Base-by-base conservation (phyloP, 2,797 vertebrate species). In the Ceryle rudis region DNA sequence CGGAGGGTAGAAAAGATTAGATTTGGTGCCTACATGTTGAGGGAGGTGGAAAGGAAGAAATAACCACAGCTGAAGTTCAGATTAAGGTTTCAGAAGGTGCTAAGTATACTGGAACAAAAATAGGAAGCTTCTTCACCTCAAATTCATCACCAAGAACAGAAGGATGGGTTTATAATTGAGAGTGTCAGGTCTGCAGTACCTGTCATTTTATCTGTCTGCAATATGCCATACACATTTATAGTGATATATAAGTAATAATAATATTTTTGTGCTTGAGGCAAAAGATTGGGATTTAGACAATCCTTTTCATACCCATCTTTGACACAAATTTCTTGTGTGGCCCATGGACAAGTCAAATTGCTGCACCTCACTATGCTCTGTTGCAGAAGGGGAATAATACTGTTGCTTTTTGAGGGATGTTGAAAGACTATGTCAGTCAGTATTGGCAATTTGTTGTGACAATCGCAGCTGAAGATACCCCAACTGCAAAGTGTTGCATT, bases 211-310 rank as follows among this genome's bases (percentile, higher is more conserved):
- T 96, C 94, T 96, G 94, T 89, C 90, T 90, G 60, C 88, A 93
- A 77, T 81, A 80, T 95, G 95, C 83, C 94, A 74, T 93, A 58
- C 54, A 39, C 86, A 89, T 94, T 96, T 96, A 94, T 71, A 62
- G 71, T 90, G 93, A 93, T 93, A 60, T 95, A 74, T 95, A 96
- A 95, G 86, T 92, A 97, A 92, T 95, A 97, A 95, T 95, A 96
- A 96, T 95, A 95, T 97, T 92, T 95, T 90, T 94, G 31, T 87
- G 64, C 93, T 96, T 86, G 78, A 87, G 89, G 93, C 47, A 84
- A 89, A 90, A 89, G 31, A 33, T 95, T 92, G 1, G 64, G 71
- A 84, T 93, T 95, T 79, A 73, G 70, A 80, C 73, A 66, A 77
- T 80, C 47, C 15, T 86, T 85, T 94, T 90, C 49, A 46, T 92